These are phyloP conservation scores for Typhlichthys subterraneus DNA, from an alignment of 2,797 vertebrate species.

Conservation along the genomic window DNA sequence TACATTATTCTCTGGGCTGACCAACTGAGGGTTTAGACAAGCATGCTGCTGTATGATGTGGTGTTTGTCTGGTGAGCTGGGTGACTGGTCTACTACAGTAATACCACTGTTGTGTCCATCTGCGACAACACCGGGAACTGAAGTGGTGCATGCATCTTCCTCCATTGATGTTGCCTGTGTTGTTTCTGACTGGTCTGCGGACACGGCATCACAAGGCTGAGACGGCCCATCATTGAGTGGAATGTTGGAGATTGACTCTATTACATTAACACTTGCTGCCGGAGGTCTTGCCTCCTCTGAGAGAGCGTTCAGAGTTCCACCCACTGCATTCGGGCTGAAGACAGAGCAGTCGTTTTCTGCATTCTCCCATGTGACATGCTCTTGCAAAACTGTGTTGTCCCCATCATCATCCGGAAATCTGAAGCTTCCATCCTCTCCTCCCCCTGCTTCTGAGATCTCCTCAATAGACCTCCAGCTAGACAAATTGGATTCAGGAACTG, in stretches of 20 bases:
- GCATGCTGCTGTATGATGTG: constrained; percentile 39
- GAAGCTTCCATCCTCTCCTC: constrained; percentile 71
- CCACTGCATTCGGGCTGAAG: constrained; percentile 57
- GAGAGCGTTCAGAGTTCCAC: constrained; percentile 76
- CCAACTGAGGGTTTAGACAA: constrained; percentile 38
- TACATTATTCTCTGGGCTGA: constrained; percentile 37
- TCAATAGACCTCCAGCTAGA: constrained; percentile 76
- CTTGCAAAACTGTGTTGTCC: constrained; percentile 66
- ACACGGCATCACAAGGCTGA: constrained; percentile 30
- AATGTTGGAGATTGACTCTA: constrained; percentile 72
- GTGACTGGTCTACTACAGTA: constrained; percentile 31
- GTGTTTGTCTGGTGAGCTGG: constrained; percentile 26
- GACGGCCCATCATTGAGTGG: constrained; percentile 64
- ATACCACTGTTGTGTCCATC: constrained; percentile 17
- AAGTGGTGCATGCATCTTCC: constrained; percentile 22
- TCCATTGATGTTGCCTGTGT: constrained; percentile 16
- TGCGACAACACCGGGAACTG: constrained; percentile 28
- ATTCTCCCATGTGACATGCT: constrained; percentile 50
- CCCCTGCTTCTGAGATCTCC: constrained; percentile 80
- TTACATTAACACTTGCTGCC: constrained; percentile 47
- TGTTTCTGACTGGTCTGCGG: constrained; percentile 18
- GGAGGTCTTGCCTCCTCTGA: constrained; percentile 71
- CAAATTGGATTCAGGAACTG: constrained; percentile 72
- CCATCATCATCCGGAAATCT: constrained; percentile 73
- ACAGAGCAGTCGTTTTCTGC: constrained; percentile 50